These are phyloP conservation scores for human DNA, from an alignment of 2,113 vertebrate species.

Conservation along the genomic window GRCh38 chr4:162264001-162264500, in stretches of 20 bases:
- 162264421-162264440: too few species aligned
- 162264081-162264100: background rate
- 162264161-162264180: background rate
- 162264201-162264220: background rate
- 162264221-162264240: background rate
- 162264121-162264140: background rate
- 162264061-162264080: background rate
- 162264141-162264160: background rate
- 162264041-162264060: background rate
- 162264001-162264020: background rate
- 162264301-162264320: too few species aligned
- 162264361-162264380: too few species aligned
- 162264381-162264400: too few species aligned
- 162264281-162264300: background rate
- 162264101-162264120: background rate
- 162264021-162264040: background rate
- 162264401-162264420: too few species aligned
- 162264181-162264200: background rate
- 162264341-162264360: too few species aligned
- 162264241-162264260: background rate
- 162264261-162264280: background rate
- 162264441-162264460: too few species aligned
- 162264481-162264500: too few species aligned
- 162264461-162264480: too few species aligned
- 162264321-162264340: too few species aligned